Base-by-base conservation (phyloP, 2,797 vertebrate species). In the Schizothorax lantsangensis region DNA sequence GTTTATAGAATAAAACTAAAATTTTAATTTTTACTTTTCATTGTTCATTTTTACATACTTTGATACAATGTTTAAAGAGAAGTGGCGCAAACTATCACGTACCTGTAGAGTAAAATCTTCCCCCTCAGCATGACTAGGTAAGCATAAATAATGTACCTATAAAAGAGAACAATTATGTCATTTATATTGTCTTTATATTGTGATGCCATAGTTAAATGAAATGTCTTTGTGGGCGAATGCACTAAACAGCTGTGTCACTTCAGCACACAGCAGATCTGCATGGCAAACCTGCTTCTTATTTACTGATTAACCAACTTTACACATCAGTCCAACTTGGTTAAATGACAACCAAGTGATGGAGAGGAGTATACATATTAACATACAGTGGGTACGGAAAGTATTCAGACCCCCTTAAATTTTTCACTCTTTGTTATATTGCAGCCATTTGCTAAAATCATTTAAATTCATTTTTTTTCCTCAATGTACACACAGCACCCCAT, bases 91-190 rank as follows among this genome's bases (percentile, higher is more conserved):
- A 68, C 15, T 12, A 45, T 19, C 33, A 66, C 84, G 7, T 89
- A 94, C 96, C 95, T 95, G 94, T 87, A 94, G 91, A 86, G 92
- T 93, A 79, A 92, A 90, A 52, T 95, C 93, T 5, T 95, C 95
- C 43, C 92, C 95, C 83, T 95, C 94, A 91, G 92, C 91, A 10
- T 92, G 91, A 87, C 92, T 94, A 30, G 96, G 96, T 85, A 96
- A 91, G 90, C 93, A 95, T 81, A 96, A 94, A 90, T 95, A 96
- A 91, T 96, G 90, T 86, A 96, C 92, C 96, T 96, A 92, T 49
- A 88, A 84, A 88, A 66, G 72, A 92, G 79, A 90, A 54, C 40
- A 40, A 66, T 80, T 19, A 49, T 49, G 30, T 10, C 21, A 26
- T 36, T 49, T 7, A 38, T 49, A 57, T 30, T 54, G 3, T 30